phyloP scores from a whole-genome alignment of 2,888 invertebrate genomes.

The Eristalis arbustorum region DNA sequence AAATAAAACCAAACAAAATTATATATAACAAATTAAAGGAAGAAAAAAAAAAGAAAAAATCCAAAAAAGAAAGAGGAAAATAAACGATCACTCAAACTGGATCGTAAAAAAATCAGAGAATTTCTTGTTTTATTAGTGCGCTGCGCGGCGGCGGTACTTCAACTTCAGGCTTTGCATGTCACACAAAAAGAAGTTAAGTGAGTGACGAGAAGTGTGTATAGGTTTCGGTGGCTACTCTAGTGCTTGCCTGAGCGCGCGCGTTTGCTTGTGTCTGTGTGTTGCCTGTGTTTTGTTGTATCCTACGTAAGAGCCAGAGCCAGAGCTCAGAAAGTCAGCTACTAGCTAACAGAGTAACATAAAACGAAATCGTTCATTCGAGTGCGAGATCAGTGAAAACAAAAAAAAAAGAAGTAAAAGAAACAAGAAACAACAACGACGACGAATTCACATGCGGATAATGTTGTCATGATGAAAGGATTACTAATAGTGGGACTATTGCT shows the following conservation, averaged over 20 bases:
- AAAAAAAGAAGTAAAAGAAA: constrained; percentile 10
- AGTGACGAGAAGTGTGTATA: constrained; percentile 27
- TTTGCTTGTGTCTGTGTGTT: constrained; percentile 7
- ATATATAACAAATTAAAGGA: constrained; percentile 1
- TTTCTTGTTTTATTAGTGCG: constrained; percentile 47
- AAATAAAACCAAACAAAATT: constrained; percentile 4
- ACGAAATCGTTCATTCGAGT: constrained; percentile 6
- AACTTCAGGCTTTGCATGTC: constrained; percentile 58
- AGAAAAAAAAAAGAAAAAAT: constrained; percentile 13
- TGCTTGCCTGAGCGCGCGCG: too few relatives aligned
- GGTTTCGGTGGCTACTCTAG: not conserved
- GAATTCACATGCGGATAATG: constrained; percentile 68
- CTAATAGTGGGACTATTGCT: constrained; percentile 75
- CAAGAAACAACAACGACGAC: not conserved
- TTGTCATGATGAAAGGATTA: constrained; percentile 75
- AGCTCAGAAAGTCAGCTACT: not conserved
- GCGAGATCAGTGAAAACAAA: constrained; percentile 40
- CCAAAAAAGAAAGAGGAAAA: constrained; percentile 24
- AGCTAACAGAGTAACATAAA: not conserved
- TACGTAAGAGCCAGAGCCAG: not conserved
- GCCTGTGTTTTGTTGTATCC: not conserved
- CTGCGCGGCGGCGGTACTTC: constrained; percentile 57
- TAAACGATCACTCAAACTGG: constrained; percentile 68
- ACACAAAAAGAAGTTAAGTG: constrained; percentile 37
- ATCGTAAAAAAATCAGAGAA: constrained; percentile 59